Evolutionary conservation across 2,113 vertebrate species (phyloP).

Genomic region (Odocoileus virginianus): DNA sequence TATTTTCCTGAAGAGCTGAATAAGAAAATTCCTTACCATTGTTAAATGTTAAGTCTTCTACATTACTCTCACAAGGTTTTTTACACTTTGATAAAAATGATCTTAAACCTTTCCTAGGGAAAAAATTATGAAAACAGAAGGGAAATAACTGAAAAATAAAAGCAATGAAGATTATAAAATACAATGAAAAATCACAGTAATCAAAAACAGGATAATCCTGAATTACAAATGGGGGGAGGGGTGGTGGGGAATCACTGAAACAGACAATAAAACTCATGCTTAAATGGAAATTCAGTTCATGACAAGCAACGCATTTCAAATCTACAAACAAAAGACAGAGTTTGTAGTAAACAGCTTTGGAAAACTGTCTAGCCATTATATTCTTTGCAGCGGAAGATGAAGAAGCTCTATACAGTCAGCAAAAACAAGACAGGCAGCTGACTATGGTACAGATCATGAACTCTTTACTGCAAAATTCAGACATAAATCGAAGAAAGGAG

Average conservation of each 20-base stretch:
- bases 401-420: background rate
- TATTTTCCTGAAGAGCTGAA: background rate
- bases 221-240: background rate
- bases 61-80: background rate
- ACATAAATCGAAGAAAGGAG: background rate
- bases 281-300: background rate
- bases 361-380: background rate
- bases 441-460: background rate
- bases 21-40: background rate
- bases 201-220: background rate
- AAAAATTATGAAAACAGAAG: background rate
- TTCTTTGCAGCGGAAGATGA: background rate
- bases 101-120: background rate
- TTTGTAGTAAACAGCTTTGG: background rate
- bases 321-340: background rate
- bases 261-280: background rate
- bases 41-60: background rate
- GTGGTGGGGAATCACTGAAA: background rate
- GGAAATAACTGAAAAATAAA: conserved; percentile 24
- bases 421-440: background rate
- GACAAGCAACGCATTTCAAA: background rate
- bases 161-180: background rate
- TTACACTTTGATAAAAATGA: background rate
- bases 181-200: background rate
- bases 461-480: background rate